Evolutionary conservation across 2,113 vertebrate genomes (phyloP).

Genomic region (Sebastes schlegelii): DNA sequence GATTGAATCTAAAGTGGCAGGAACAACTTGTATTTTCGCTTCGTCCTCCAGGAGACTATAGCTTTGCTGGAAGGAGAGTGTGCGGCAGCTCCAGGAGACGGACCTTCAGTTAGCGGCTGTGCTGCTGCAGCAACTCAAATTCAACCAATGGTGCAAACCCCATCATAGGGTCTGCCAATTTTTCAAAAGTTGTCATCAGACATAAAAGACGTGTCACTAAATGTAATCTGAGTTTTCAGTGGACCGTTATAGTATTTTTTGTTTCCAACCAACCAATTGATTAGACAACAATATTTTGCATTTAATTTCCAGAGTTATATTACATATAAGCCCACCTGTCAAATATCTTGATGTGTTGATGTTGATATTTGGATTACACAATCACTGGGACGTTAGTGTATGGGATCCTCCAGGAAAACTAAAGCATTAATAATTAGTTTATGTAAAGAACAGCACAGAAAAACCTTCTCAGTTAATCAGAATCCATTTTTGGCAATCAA

Average conservation of each 20-base stretch:
- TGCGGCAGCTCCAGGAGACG: too few species aligned
- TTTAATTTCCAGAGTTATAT: neutral
- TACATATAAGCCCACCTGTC: neutral
- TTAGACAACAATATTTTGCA: neutral
- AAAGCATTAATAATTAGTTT: neutral
- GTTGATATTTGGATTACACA: neutral
- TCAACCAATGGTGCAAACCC: too few species aligned
- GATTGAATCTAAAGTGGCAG: too few species aligned
- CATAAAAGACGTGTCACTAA: neutral
- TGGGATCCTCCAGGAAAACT: neutral
- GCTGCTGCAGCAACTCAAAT: too few species aligned
- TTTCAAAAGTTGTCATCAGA: neutral
- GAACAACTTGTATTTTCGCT: too few species aligned
- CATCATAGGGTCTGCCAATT: too few species aligned
- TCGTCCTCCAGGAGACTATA: too few species aligned
- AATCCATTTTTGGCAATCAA: conserved; percentile 32
- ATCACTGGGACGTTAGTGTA: neutral
- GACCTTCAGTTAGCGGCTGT: too few species aligned
- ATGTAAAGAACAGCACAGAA: neutral
- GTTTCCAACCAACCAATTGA: neutral
- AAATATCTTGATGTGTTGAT: neutral
- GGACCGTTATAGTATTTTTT: neutral
- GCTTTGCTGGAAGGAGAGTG: too few species aligned
- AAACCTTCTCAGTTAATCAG: conserved; percentile 32
- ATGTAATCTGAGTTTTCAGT: neutral